Evolutionary conservation across 2,797 vertebrate genomes (phyloP), one percentile per base, ranked within the genome.

Genomic region (Chaetophractus vellerosus): DNA sequence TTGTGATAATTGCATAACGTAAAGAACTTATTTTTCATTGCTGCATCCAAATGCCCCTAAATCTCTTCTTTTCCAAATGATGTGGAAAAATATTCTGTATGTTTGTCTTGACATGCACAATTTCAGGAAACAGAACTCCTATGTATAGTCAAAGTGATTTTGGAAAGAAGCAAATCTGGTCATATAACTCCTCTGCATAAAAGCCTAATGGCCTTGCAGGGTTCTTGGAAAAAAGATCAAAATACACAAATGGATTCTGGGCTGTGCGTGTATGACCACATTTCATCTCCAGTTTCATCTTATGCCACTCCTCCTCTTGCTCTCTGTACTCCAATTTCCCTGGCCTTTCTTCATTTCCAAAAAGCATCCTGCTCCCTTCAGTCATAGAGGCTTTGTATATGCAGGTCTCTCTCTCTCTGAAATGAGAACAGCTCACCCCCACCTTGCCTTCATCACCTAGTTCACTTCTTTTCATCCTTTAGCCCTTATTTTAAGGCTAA

Each of bases 291-390:
- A 4, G 7, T 24, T 71, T 64, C 36, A 26, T 33, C 26, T 57
- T 18, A 5, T 26, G 21, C 15, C 12, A 18, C 1, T 31, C 6
- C 16, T 12, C 10, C 18, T 74, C 26, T 88, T 50, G 19, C 45
- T 36, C 28, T 74, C 41, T 69, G 57, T 26, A 18, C 26, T 85
- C 63, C 41, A 75, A 24, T 33, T 57, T 86, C 52, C 19, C 50
- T 55, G 36, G 50, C 28, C 33, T 87, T 75, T 18, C 79, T 76
- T 71, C 55, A 76, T 69, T 80, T 89, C 69, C 79, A 63, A 72
- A 78, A 69, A 76, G 12, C n/a, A 80, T 38, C 38, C 61, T 9
- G 2, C 24, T 64, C n/a, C 2, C 33, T 69, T 71, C 16, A 72
- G 33, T 84, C n/a, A 38, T 21, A 79, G 23, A 79, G 33, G 76